Conservation (phyloP, 1,140 invertebrate species). For the Zophobas morio region DNA sequence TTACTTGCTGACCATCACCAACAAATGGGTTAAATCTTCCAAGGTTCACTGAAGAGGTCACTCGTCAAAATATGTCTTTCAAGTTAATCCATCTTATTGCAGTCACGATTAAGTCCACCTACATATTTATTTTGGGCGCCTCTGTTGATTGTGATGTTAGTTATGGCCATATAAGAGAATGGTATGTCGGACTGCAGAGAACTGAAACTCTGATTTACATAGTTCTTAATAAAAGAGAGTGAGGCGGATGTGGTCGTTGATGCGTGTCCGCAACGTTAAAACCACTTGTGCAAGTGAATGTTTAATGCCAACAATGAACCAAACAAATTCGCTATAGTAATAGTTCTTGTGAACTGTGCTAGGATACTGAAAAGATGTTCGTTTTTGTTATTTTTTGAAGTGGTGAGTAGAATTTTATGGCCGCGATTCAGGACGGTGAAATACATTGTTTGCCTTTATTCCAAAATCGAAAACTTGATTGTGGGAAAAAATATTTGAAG, state of each 20-base stretch:
- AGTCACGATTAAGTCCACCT: background rate
- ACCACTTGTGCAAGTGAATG: slow-evolving; percentile 52
- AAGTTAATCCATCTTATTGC: background rate
- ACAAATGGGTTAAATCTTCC: background rate
- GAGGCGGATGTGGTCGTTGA: slow-evolving; percentile 54
- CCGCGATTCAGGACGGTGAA: background rate
- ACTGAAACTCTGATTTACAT: slow-evolving; percentile 36
- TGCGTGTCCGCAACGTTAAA: slow-evolving; percentile 51
- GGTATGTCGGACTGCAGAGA: slow-evolving; percentile 3
- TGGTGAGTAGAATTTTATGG: background rate
- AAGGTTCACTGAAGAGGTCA: background rate
- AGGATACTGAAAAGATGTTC: background rate
- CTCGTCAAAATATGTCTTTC: background rate
- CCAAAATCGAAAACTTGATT: too few species aligned
- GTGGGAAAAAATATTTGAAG: background rate
- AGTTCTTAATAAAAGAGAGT: slow-evolving; percentile 48
- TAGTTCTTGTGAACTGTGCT: slow-evolving; percentile 12
- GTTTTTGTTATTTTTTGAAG: background rate
- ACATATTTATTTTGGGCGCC: background rate
- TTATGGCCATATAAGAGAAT: slow-evolving; percentile 20
- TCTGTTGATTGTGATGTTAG: slow-evolving; percentile 20
- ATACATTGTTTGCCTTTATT: too few species aligned
- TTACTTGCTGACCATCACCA: slow-evolving; percentile 1
- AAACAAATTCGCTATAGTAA: slow-evolving; percentile 24
- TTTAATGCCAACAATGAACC: slow-evolving; percentile 52